Conservation (phyloP, 2,888 invertebrate species). For the Sericinus montela region DNA sequence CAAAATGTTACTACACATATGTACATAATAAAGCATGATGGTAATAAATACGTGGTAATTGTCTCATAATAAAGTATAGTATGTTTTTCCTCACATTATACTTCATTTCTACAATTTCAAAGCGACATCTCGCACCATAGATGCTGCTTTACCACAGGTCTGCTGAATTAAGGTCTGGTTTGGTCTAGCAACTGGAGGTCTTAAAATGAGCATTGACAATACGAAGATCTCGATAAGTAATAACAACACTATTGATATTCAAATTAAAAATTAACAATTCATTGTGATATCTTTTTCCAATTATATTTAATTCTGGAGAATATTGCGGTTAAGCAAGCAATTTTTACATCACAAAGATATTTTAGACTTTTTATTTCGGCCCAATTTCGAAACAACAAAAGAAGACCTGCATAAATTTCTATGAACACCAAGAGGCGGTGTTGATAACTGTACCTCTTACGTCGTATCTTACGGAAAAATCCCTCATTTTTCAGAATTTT, state of each 20-base stretch:
- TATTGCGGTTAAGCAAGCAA: slow-evolving; percentile 23
- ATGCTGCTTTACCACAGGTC: too few relatives aligned
- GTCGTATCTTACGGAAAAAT: slow-evolving; percentile 10
- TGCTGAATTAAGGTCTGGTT: too few relatives aligned
- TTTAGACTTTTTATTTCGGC: slow-evolving; percentile 22
- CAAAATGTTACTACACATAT: too few relatives aligned
- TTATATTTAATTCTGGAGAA: slow-evolving; percentile 35
- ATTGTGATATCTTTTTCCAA: slow-evolving; percentile 54
- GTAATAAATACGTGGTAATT: too few relatives aligned
- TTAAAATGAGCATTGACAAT: too few relatives aligned
- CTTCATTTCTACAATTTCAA: too few relatives aligned
- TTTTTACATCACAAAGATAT: slow-evolving; percentile 23
- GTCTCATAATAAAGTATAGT: too few relatives aligned
- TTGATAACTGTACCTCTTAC: slow-evolving; percentile 15
- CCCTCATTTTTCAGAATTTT: slow-evolving; percentile 25
- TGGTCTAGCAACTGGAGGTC: too few relatives aligned
- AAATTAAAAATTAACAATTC: slow-evolving; percentile 63
- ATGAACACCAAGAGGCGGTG: slow-evolving; percentile 12
- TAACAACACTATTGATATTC: slow-evolving; percentile 59
- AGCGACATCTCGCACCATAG: too few relatives aligned
- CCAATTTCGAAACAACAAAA: slow-evolving; percentile 14
- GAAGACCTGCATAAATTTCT: slow-evolving; percentile 18
- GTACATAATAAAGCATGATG: too few relatives aligned
- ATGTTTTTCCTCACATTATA: too few relatives aligned
- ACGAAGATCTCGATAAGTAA: too few relatives aligned